Evolutionary conservation across 2,113 vertebrate genomes (phyloP), one percentile per base, ranked within the genome.

Genomic region (Hiodon tergisus): DNA sequence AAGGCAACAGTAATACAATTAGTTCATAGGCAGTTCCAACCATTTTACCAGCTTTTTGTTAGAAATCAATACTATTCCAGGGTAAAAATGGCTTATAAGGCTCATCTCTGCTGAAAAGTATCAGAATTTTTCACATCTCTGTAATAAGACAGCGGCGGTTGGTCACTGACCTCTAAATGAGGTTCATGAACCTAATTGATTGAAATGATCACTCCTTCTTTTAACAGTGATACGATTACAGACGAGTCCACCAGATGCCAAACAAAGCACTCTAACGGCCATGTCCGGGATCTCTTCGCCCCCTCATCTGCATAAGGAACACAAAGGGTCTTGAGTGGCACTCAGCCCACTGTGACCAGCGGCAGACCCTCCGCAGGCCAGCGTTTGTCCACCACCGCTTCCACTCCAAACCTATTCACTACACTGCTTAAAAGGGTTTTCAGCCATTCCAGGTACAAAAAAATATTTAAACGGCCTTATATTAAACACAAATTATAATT

Each of bases 401-500:
- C 61, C 6, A 50, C 17, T 72, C 17, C 4, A 72, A n/a, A 8
- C 71, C 50, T n/a, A 51, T 73, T 73, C 71, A 62, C 8, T 48
- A 10, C 59, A 53, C 9, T 53, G 59, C n/a, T 63, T 73, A 63
- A 73, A 63, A 63, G 60, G 63, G 50, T 63, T 73, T 63, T 63
- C 60, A 73, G 59, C 16, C 16, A 51, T 54, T 73, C 63, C 14
- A 50, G 48, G 52, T 13, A 17, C 47, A 53, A 62, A 16, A 53
- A 6, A 62, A 52, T 17, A 63, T 53, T 7, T 31, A 73, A 53
- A 68, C n/a, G 58, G 71, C 17, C 58, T 6, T 73, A 73, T 62
- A 31, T 63, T 73, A 63, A 73, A 62, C 16, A 17, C 16, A 61
- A 61, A 61, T 73, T 73, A 73, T 63, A 73, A 63, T 63, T 73